Evolutionary conservation across 2,797 vertebrate genomes (phyloP).

Genomic region (Myotis daubentonii): DNA sequence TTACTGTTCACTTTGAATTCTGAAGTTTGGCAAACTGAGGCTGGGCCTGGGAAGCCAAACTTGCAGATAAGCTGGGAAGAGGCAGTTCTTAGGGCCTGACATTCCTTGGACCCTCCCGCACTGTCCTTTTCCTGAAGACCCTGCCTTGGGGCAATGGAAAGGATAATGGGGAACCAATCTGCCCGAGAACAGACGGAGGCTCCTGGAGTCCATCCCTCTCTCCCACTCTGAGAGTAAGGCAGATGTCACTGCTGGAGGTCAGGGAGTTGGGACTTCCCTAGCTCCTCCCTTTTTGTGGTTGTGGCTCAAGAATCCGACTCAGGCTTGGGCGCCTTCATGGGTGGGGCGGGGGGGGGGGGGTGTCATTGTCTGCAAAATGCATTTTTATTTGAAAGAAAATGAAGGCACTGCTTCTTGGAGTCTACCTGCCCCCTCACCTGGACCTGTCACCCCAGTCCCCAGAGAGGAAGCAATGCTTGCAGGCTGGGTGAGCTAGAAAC

Average conservation of each 20-base stretch:
- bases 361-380: neutral
- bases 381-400: neutral
- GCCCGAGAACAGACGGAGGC: neutral
- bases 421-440: neutral
- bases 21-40: neutral
- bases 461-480: neutral
- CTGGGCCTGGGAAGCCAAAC: neutral
- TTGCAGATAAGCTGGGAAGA: neutral
- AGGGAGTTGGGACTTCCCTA: neutral
- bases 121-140: neutral
- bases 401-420: neutral
- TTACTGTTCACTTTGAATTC: fast-evolving
- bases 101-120: neutral
- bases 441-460: neutral
- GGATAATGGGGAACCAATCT: neutral
- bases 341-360: too few relatives aligned
- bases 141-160: neutral
- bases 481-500: neutral
- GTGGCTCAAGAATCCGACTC: neutral
- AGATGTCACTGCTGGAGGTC: neutral
- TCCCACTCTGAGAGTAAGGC: neutral
- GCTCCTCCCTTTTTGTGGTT: neutral
- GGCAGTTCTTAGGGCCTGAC: neutral
- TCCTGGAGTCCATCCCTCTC: neutral
- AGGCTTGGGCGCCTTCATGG: neutral